Evolutionary conservation across 1,140 invertebrate species (phyloP).

Genomic region (Trinorchestia longiramus): DNA sequence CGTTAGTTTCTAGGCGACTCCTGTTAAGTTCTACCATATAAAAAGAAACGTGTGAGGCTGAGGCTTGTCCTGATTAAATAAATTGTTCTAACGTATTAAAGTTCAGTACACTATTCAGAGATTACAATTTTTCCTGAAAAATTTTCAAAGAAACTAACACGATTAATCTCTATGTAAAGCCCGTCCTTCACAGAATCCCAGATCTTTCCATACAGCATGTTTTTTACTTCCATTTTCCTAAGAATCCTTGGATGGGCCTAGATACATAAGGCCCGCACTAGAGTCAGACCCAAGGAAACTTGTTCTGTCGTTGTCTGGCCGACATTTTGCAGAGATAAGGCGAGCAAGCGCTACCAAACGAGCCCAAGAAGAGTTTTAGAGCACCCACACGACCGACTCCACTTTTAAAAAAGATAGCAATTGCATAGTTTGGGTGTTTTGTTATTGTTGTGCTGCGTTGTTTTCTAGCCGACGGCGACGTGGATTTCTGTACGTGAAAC

Average conservation of each 20-base stretch:
- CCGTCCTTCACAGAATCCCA: neutral
- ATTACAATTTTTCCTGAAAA: neutral
- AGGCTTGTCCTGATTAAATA: neutral
- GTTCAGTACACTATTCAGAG: neutral
- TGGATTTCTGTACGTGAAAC: neutral
- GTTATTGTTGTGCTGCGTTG: constrained; percentile 37
- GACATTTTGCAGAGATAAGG: constrained; percentile 53
- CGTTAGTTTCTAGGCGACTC: too few relatives aligned
- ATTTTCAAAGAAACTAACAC: neutral
- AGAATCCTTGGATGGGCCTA: constrained; percentile 8
- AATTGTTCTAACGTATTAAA: neutral
- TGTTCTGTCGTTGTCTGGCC: constrained; percentile 50
- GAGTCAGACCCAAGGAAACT: constrained; percentile 46
- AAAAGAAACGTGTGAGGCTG: neutral
- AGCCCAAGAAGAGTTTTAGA: constrained; percentile 54
- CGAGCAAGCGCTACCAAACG: constrained; percentile 54
- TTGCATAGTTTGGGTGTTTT: constrained; percentile 49
- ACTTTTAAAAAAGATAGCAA: constrained; percentile 54
- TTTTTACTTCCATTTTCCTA: neutral
- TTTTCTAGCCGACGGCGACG: neutral
- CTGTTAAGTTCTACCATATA: too few relatives aligned
- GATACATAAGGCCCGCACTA: constrained; percentile 30
- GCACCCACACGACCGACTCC: constrained; percentile 54
- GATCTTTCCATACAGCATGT: neutral
- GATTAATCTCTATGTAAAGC: neutral